Evolutionary conservation across 2,888 invertebrate species (phyloP), one percentile per base, ranked within the genome.

Genomic region (Clusia tigrina): DNA sequence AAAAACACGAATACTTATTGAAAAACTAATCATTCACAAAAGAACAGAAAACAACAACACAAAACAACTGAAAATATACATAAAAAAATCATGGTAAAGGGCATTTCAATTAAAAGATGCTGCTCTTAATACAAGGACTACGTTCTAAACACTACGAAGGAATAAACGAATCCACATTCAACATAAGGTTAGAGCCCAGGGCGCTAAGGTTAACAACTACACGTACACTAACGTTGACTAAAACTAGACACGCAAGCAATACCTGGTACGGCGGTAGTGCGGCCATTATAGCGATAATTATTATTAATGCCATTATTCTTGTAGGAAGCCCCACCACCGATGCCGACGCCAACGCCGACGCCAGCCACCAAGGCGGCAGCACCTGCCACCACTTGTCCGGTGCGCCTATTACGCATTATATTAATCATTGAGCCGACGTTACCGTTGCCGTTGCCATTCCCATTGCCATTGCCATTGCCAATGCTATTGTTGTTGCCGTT

Each of bases 271-370:
- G 74, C 65, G 66, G 74, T 73, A 65, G 75, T 80, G 77, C 82
- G 82, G 74, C 79, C 78, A 74, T 79, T 81, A 78, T 79, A 84
- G 71, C 83, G 82, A 73, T 83, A 84, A 77, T 82, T 83, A 74
- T 82, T 83, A 74, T 80, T 82, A 70, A 81, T 75, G 69, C 78
- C 78, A 69, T 81, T 74, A 69, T 81, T 78, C 71, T 80, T 79
- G 67, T 78, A 80, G 58, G 70, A 70, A 56, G 74, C 71, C 59
- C 71, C 71, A 58, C 69, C 73, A 63, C 60, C 64, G 62, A 61
- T 53, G 63, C 60, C 64, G 62, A 61, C 54, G 48, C 65, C 67
- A 32, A 62, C 37, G 17, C 53, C 64, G 63, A 62, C 58, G 58
- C 65, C 68, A 67, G 51, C 67, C 38, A 53, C 68, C 62, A 63